A percentile compares a stretch with the other conserved stretches of the same genome.
Conservation (phyloP, 2,888 invertebrate species). For the Drosophila cognata region DNA sequence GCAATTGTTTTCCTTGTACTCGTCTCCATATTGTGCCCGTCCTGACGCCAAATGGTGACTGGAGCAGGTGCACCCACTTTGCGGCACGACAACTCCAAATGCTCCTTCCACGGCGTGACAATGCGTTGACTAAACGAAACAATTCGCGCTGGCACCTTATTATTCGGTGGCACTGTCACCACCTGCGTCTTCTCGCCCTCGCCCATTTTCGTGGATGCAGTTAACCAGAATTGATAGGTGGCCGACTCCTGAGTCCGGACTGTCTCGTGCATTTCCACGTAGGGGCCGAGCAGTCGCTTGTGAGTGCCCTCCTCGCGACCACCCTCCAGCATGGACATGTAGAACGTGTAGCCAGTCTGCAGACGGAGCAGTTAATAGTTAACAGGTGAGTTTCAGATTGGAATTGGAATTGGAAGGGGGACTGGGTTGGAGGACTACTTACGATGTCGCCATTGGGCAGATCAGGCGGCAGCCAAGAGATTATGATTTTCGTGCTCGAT, state of each 20-base stretch:
- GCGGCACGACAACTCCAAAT: conserved; percentile 92
- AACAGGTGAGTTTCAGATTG: conserved; percentile 7
- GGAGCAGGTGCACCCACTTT: conserved; percentile 94
- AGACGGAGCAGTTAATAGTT: conserved; percentile 2
- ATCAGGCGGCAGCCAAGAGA: conserved; percentile 95
- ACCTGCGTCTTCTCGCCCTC: conserved; percentile 93
- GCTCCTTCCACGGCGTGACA: conserved; percentile 94
- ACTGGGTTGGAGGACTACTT: conserved; percentile 58
- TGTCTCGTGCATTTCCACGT: conserved; percentile 90
- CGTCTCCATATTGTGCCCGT: conserved; percentile 90
- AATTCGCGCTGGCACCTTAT: conserved; percentile 94
- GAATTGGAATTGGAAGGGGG: background rate
- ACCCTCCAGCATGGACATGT: conserved; percentile 92
- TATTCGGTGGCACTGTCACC: conserved; percentile 90
- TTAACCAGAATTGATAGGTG: conserved; percentile 90
- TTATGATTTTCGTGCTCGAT: conserved; percentile 92
- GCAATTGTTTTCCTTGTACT: conserved; percentile 89
- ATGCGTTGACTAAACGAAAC: conserved; percentile 93
- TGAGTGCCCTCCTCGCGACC: conserved; percentile 92
- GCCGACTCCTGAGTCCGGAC: conserved; percentile 89
- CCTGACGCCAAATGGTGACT: conserved; percentile 91
- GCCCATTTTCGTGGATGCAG: conserved; percentile 92
- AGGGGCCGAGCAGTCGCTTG: conserved; percentile 90
- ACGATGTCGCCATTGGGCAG: conserved; percentile 93
- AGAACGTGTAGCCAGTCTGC: conserved; percentile 90